Evolutionary conservation across 1,140 invertebrate species (phyloP).

Genomic region (Pogonognathellus flavescens): DNA sequence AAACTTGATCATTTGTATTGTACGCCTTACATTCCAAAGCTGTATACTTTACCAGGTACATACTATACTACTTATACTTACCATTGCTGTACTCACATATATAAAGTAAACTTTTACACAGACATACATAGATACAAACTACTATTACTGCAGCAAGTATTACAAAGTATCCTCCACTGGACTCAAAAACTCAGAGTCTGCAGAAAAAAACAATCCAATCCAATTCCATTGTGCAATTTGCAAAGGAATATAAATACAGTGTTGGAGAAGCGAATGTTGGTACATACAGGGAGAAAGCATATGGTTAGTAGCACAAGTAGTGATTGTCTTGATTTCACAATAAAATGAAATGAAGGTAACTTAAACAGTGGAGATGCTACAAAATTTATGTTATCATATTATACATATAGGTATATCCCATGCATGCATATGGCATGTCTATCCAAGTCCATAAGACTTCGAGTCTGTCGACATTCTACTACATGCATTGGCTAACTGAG

Average conservation of each 20-base stretch:
- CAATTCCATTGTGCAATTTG: slow-evolving; percentile 37
- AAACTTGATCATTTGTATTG: slow-evolving; percentile 39
- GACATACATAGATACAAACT: too few species aligned
- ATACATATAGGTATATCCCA: too few species aligned
- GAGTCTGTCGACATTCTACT: too few species aligned
- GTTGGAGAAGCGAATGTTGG: slow-evolving; percentile 2
- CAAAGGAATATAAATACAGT: slow-evolving; percentile 45
- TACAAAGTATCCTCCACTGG: background rate
- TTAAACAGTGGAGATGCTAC: background rate
- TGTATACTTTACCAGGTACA: background rate
- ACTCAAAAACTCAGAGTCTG: slow-evolving; percentile 20
- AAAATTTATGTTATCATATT: background rate
- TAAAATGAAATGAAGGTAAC: slow-evolving; percentile 7
- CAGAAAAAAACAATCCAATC: slow-evolving; percentile 35
- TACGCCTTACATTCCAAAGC: slow-evolving; percentile 18
- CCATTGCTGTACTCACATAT: too few species aligned
- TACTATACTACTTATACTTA: too few species aligned
- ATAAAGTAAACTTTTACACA: too few species aligned
- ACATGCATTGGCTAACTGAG: too few species aligned
- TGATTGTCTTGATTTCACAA: slow-evolving; percentile 26
- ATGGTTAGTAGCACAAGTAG: slow-evolving; percentile 6
- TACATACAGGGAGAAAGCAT: slow-evolving; percentile 34
- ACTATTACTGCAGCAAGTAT: background rate
- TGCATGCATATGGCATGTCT: too few species aligned
- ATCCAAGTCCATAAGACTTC: too few species aligned